Base-by-base conservation (phyloP, 1,140 invertebrate species). In the Neodiprion fabricii region DNA sequence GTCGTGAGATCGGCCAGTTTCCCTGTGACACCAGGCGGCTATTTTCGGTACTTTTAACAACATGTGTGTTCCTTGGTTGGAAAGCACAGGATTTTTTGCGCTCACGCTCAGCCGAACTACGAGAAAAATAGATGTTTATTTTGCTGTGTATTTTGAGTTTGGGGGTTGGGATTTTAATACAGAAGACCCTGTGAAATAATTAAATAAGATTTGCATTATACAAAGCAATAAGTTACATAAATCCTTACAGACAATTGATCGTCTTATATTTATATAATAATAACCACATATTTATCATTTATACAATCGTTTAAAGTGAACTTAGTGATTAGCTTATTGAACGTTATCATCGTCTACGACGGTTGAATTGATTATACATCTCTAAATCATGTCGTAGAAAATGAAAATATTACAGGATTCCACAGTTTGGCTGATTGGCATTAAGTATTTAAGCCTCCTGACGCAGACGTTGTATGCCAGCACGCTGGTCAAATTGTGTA, bases 191-290 rank as follows among this genome's bases (percentile, higher is more conserved):
- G 11, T 8, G 53, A 61, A 17, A 61, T 88, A 88, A 88, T 89
- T 88, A 88, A 88, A 89, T 89, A 87, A 86, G 82, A 85, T 87
- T 79, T 89, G 87, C 87, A 88, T 88, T 89, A 84, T 89, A 89
- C 87, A 89, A 89, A 89, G 87, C 87, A 88, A 89, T 89, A 89
- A 88, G 84, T 89, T 89, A 89, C 85, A 88, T 71, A 75, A 76
- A 61, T 61, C 53, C 53, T 61, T 61, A 61, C 5, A 61, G 11
- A 61, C 9, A 14, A 61, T 61, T 14, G n/a, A 61, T 61, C 53
- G 9, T 61, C n/a, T 14, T 61, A 61, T 61, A 61, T 12, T 61
- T 61, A 61, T 40, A 40, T 61, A 61, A 61, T 61, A 61, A 61
- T 61, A 61, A 61, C 53, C 53, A 61, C 53, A 61, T 61, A 61